These are phyloP conservation scores for Caloenas nicobarica DNA, from an alignment of 2,113 vertebrate genomes.

Conservation along the genomic window DNA sequence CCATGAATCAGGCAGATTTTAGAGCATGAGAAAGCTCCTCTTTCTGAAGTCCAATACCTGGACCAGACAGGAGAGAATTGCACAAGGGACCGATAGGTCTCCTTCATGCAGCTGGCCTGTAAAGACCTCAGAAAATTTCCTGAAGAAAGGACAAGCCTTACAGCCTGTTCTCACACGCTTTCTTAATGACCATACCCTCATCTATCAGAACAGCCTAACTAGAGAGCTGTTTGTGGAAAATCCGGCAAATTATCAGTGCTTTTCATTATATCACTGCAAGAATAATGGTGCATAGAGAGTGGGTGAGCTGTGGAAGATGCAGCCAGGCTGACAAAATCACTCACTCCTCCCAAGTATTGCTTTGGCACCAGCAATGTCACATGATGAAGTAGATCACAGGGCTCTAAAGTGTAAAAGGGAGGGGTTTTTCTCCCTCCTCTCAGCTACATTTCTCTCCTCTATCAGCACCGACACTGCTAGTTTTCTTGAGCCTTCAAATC, in stretches of 20 bases:
- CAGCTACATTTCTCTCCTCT: not conserved
- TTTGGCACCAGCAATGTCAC: not conserved
- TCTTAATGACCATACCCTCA: not conserved
- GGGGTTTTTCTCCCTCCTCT: not conserved
- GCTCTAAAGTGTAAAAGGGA: not conserved
- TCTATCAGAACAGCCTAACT: not conserved
- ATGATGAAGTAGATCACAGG: not conserved
- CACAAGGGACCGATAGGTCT: not conserved
- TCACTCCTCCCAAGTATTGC: not conserved
- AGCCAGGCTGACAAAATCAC: slow-evolving; percentile 8
- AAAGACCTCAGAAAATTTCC: not conserved
- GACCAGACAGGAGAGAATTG: not conserved
- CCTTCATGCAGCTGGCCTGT: not conserved
- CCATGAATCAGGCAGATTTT: not conserved
- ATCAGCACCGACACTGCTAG: not conserved
- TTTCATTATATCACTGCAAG: not conserved
- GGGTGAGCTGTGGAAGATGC: not conserved
- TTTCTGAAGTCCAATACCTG: not conserved
- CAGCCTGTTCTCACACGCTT: not conserved
- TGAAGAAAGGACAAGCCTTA: not conserved
- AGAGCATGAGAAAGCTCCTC: not conserved
- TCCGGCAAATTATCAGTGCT: not conserved
- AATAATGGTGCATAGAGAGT: not conserved
- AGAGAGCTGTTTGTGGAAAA: not conserved
- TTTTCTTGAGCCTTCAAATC: not conserved